These are phyloP conservation scores for Acrobasis consociella DNA, from an alignment of 2,888 invertebrate genomes.

Conservation along the genomic window DNA sequence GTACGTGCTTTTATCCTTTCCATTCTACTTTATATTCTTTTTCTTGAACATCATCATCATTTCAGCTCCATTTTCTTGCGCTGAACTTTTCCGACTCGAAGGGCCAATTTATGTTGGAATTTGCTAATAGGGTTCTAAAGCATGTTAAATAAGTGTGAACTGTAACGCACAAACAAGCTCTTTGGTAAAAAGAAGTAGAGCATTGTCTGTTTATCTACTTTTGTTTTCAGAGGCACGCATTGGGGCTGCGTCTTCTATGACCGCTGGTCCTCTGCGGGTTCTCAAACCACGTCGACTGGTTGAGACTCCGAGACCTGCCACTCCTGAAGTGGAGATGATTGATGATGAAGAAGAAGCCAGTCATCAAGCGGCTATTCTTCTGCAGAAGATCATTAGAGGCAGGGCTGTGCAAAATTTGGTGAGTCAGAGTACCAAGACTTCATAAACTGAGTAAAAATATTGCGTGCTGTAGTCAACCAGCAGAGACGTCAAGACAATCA, in stretches of 20 bases:
- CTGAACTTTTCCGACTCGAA: too few species aligned
- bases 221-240: conserved; percentile 59
- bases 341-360: conserved; percentile 49
- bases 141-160: too few species aligned
- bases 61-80: too few species aligned
- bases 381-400: conserved; percentile 87
- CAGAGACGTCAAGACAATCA: too few species aligned
- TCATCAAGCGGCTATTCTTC: conserved; percentile 79
- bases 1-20: conserved; percentile 49
- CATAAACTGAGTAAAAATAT: too few species aligned
- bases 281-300: conserved; percentile 50
- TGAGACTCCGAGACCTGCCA: conserved; percentile 50
- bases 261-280: conserved; percentile 59
- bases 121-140: too few species aligned
- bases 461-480: too few species aligned
- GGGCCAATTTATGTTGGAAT: too few species aligned
- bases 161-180: too few species aligned
- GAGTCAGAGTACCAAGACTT: too few species aligned
- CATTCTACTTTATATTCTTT: not conserved
- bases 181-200: too few species aligned
- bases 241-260: conserved; percentile 47
- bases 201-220: not conserved
- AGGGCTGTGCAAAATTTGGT: conserved; percentile 88
- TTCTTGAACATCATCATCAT: too few species aligned
- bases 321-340: conserved; percentile 60